Evolutionary conservation across 2,113 vertebrate genomes (phyloP).

Genomic region (Illadopsis cleaveri): DNA sequence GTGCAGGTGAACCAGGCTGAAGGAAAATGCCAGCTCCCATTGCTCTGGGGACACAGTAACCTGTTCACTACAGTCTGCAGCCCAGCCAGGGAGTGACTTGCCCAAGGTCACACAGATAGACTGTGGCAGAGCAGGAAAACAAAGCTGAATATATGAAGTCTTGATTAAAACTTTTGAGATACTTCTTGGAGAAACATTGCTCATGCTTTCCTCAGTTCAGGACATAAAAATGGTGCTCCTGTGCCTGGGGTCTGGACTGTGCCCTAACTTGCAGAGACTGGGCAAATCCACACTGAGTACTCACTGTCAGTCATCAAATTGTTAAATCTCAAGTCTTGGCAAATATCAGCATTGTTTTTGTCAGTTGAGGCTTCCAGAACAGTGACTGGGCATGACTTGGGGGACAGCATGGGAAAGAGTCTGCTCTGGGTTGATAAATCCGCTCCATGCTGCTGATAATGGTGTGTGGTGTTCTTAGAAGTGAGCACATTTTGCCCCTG

Average conservation of each 20-base stretch:
- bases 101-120: slow-evolving; percentile 43
- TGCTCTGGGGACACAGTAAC: not conserved
- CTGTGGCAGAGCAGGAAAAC: not conserved
- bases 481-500: not conserved
- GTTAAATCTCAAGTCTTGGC: not conserved
- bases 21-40: not conserved
- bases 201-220: not conserved
- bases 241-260: not conserved
- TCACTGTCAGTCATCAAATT: not conserved
- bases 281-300: not conserved
- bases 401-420: not conserved
- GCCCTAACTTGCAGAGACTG: not conserved
- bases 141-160: not conserved
- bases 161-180: not conserved
- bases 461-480: not conserved
- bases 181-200: not conserved
- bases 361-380: not conserved
- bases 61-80: slow-evolving; percentile 36
- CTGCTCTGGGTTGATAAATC: accelerated
- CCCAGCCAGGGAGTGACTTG: slow-evolving; percentile 24
- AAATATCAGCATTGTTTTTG: not conserved
- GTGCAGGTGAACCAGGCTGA: not conserved
- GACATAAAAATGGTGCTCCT: not conserved
- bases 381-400: not conserved
- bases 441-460: accelerated